Evolutionary conservation across 1,140 invertebrate genomes (phyloP), one percentile per base, ranked within the genome.

Genomic region (Musca domestica): DNA sequence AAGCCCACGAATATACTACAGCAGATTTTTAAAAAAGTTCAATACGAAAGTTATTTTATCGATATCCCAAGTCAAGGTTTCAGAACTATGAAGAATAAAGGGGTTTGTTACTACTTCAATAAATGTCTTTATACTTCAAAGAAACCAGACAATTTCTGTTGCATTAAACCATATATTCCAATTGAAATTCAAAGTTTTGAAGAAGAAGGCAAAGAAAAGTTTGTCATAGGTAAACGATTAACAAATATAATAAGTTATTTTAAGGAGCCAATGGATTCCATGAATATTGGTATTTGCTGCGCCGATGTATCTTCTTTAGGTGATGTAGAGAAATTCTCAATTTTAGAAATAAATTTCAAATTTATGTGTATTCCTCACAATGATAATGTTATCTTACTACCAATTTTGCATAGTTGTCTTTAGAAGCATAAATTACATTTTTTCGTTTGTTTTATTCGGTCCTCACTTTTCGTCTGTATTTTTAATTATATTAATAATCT

Each of bases 1-100:
- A 56, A 68, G 23, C 56, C 67, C 15, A 30, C 41, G 15, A 48
- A 68, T 63, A 68, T 68, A 23, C 20, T 68, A 22, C 2, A 61
- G 27, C 67, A 68, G 51, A 68, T 68, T 46, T 17, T 27, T 64
- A 68, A 19, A 30, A 47, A 41, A 49, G 6, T 68, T 5, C 3
- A 6, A 14, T 25, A 56, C 12, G 51, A 67, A 30, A 67, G 5
- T 30, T 30, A 30, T 30, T 30, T 30, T 30, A 30, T 30, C 27
- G 27, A 30, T 30, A 30, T 30, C 27, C 27, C 27, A 30, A 30
- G 27, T 30, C 27, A 30, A 30, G 27, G 27, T 30, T 30, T 30
- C 27, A 30, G 27, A 30, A 30, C 27, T 30, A 30, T 30, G 27
- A 30, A 30, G 27, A 30, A 30, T 30, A 30, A 30, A 30, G 27